A percentile compares a stretch with the other conserved stretches of the same genome.
Conservation (phyloP, 2,113 vertebrate species). For the Heloderma charlesbogerti region DNA sequence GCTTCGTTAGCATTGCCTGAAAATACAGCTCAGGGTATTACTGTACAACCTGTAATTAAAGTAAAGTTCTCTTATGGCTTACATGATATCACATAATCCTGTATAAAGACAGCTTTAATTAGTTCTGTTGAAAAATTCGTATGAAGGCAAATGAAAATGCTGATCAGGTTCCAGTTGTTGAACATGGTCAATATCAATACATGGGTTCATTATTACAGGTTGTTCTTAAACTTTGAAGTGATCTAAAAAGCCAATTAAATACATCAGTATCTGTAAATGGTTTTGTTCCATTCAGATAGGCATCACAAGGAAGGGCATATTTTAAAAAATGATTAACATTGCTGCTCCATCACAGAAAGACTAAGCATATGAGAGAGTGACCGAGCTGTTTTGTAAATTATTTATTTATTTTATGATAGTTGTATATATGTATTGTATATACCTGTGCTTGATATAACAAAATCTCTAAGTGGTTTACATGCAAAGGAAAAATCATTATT, state of each 20-base stretch:
- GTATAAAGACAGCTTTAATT: conserved; percentile 2
- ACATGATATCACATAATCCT: neutral
- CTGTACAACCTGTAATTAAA: neutral
- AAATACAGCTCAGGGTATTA: neutral
- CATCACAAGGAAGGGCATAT: neutral
- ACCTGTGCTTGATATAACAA: too few relatives aligned
- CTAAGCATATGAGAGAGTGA: neutral
- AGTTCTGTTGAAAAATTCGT: conserved; percentile 7
- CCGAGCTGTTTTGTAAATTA: neutral
- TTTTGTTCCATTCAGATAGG: neutral
- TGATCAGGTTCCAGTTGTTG: conserved; percentile 10
- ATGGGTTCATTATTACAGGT: neutral
- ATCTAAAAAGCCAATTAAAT: neutral
- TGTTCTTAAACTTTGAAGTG: neutral
- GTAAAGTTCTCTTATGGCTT: neutral
- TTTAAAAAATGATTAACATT: neutral
- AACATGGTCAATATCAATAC: neutral
- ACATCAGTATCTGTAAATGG: neutral
- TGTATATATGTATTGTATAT: too few relatives aligned
- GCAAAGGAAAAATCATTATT: too few relatives aligned
- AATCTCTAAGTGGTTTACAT: too few relatives aligned
- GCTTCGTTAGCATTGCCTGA: neutral
- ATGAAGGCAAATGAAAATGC: conserved; percentile 1
- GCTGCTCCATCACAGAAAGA: neutral
- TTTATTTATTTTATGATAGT: too few relatives aligned